Percentiles rank a stretch among this genome's conserved stretches.
phyloP scores from a whole-genome alignment of 2,888 invertebrate genomes.

The Temnothorax rugatulus region DNA sequence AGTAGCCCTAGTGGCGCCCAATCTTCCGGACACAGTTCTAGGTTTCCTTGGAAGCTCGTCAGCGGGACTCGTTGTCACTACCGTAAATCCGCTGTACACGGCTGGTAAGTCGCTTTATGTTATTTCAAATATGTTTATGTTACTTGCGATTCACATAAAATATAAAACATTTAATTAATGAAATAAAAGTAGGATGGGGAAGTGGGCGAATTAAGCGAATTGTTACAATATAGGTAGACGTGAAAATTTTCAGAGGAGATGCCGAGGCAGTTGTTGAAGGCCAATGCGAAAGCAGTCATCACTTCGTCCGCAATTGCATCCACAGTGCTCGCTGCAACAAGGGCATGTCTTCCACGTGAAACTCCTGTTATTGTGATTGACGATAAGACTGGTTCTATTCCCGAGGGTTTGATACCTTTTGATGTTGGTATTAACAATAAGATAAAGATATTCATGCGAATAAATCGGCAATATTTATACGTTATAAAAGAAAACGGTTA shows the following conservation, averaged over 20 bases:
- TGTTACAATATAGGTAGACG: background rate
- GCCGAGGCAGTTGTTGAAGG: conserved; percentile 88
- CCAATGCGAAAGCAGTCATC: conserved; percentile 89
- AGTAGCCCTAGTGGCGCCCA: conserved; percentile 91
- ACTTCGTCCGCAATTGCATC: conserved; percentile 88
- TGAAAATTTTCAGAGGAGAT: conserved; percentile 89
- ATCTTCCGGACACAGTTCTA: conserved; percentile 92
- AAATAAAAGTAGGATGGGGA: background rate
- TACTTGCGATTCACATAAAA: background rate
- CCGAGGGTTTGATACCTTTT: conserved; percentile 88
- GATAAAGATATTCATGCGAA: background rate
- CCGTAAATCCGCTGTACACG: conserved; percentile 92
- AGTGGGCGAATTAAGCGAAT: background rate
- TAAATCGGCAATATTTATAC: conserved; percentile 17
- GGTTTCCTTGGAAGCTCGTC: conserved; percentile 90
- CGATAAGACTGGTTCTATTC: conserved; percentile 83
- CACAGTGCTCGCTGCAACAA: conserved; percentile 86
- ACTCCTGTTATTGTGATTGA: conserved; percentile 83
- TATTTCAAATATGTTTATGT: background rate
- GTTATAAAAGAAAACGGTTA: background rate
- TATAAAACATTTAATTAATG: background rate
- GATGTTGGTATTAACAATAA: conserved; percentile 81
- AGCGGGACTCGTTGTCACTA: conserved; percentile 91
- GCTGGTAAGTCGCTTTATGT: conserved; percentile 79
- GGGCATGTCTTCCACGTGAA: conserved; percentile 52